Evolutionary conservation across 2,113 vertebrate genomes (phyloP).

Genomic region (Holacanthus passer): DNA sequence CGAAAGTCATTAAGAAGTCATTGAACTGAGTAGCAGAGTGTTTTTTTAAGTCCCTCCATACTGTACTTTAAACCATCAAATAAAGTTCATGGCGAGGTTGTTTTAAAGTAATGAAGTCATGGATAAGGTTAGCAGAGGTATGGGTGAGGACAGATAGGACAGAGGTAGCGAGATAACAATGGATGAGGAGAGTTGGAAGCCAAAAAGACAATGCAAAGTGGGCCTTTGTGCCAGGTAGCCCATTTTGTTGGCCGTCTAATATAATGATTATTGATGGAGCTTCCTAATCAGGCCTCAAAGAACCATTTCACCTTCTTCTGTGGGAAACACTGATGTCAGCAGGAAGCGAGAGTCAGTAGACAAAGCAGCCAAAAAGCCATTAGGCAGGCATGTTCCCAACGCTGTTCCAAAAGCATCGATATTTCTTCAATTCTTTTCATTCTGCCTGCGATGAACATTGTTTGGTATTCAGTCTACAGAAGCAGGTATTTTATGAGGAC

Average conservation of each 20-base stretch:
- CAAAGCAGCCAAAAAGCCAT: background rate
- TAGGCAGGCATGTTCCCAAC: background rate
- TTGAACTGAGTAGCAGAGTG: background rate
- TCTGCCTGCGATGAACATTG: background rate
- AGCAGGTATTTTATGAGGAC: too few species aligned
- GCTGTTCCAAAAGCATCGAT: background rate
- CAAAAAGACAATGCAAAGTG: background rate
- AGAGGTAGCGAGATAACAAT: background rate
- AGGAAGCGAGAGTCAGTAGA: slow-evolving; percentile 14
- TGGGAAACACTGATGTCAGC: slow-evolving; percentile 39
- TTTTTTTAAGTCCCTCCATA: background rate
- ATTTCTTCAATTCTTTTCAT: background rate
- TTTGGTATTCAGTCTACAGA: background rate
- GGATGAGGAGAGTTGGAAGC: background rate
- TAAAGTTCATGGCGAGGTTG: background rate
- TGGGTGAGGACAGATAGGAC: background rate
- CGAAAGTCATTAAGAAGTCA: slow-evolving; percentile 9
- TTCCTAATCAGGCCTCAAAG: background rate
- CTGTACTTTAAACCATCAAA: background rate
- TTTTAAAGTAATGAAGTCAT: slow-evolving; percentile 8
- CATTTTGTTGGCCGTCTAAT: slow-evolving; percentile 26
- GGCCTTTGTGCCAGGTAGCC: slow-evolving; percentile 31
- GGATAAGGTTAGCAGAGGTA: background rate
- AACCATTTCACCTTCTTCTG: slow-evolving; percentile 9
- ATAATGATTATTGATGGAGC: slow-evolving; percentile 41